A percentile compares a stretch with the other conserved stretches of the same genome.
These are phyloP conservation scores for Myotis findleyi DNA, from an alignment of 2,797 vertebrate species.

Conservation along the genomic window DNA sequence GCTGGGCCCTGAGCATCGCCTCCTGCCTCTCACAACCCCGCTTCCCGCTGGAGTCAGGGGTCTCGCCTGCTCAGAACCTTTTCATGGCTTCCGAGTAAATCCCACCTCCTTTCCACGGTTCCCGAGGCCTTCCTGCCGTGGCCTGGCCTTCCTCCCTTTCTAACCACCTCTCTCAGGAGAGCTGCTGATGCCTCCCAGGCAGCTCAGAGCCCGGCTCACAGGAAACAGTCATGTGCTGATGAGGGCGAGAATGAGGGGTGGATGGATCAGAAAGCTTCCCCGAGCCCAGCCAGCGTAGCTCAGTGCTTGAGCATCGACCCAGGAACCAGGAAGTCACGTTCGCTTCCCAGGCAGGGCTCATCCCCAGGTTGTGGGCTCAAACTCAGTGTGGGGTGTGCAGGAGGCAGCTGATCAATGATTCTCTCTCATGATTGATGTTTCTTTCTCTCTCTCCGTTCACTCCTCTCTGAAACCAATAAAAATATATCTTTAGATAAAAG, in stretches of 20 bases:
- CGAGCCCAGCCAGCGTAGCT: background rate
- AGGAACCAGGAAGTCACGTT: no score
- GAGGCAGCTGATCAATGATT: no score
- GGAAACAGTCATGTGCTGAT: background rate
- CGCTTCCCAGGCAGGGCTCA: no score
- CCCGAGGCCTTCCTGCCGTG: background rate
- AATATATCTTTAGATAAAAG: background rate
- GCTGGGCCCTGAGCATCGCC: background rate
- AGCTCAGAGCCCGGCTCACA: background rate
- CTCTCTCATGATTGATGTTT: no score
- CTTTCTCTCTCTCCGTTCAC: no score
- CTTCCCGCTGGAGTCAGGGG: background rate
- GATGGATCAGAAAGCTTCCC: background rate
- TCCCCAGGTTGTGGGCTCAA: no score
- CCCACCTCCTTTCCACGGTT: background rate
- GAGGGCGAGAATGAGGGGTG: background rate
- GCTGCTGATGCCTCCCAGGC: background rate
- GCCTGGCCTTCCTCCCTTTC: background rate
- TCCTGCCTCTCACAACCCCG: background rate
- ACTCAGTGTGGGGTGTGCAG: no score
- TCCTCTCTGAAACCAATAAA: no score
- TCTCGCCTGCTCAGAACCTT: background rate
- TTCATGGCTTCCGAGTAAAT: background rate
- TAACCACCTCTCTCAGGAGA: background rate
- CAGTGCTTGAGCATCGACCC: no score